Base-by-base conservation (phyloP, 2,888 invertebrate genomes). In the Leptinotarsa rubiginosa region DNA sequence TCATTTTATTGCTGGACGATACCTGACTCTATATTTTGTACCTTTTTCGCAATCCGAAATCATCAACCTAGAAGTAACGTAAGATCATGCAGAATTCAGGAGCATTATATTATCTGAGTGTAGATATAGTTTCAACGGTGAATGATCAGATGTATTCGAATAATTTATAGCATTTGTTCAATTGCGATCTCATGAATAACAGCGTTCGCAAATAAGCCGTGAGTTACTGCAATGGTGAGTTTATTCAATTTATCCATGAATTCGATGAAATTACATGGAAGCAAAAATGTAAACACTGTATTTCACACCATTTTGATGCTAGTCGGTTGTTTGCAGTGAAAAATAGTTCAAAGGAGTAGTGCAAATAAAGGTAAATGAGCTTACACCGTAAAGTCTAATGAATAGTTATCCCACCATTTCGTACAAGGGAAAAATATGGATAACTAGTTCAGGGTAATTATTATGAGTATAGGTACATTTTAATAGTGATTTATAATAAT, bases 171-270 rank as follows among this genome's bases (percentile, higher is more conserved):
- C 56, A 56, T 22, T 56, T 56, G 56, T 56, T 56, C 56, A 56
- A 56, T 22, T 13, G 56, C 56, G 20, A 56, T 56, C 56, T 25
- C 22, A 56, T 56, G 22, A 56, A 15, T 56, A 20, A 56, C 15
- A 22, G 56, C 15, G 18, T 56, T 22, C 15, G 25, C 18, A 56
- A 56, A 56, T 56, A 56, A 56, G 22, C 56, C 56, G 15, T 56
- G 56, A 56, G 18, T 56, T 20, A 56, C 56, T 22, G 20, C 56
- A 13, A 56, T 56, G 56, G 18, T 22, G 5, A 56, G 56, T 56
- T 56, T 56, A 56, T 56, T 56, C 56, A 56, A 56, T 56, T 56
- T 15, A 56, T 56, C 22, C 56, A 22, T 56, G 13, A 56, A 56
- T 20, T 56, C 20, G 20, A 20, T 56, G 20, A 56, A 56, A 22